phyloP scores from a whole-genome alignment of 2,888 invertebrate genomes.

The Eristalis arbustorum region DNA sequence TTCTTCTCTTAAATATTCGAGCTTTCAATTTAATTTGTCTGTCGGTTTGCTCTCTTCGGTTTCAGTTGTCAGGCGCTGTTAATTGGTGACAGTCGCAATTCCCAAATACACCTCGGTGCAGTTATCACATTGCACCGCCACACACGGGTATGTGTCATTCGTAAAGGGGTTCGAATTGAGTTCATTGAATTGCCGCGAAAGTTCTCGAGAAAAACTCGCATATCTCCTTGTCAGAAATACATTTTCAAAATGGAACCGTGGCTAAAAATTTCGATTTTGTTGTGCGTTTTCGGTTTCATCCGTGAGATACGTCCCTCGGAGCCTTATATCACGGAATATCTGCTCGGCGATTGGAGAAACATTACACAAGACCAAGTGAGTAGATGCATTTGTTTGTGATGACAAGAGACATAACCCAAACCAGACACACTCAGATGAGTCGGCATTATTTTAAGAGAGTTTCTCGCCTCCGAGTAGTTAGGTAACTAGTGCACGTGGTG shows the following conservation, averaged over 20 bases:
- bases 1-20: background rate
- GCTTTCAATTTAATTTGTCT: background rate
- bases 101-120: background rate
- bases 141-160: background rate
- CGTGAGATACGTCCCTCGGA: slow-evolving; percentile 94
- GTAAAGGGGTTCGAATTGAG: background rate
- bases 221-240: background rate
- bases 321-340: slow-evolving; percentile 90
- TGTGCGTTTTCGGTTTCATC: slow-evolving; percentile 90
- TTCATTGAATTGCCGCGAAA: slow-evolving; percentile 73
- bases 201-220: background rate
- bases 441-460: background rate
- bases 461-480: background rate
- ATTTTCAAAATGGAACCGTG: slow-evolving; percentile 81
- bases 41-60: background rate
- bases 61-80: background rate
- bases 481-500: slow-evolving; percentile 36
- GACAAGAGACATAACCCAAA: background rate
- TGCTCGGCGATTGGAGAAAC: slow-evolving; percentile 89
- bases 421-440: slow-evolving; percentile 7
- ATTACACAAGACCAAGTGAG: slow-evolving; percentile 82
- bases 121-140: background rate
- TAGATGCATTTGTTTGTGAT: background rate
- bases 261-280: slow-evolving; percentile 85
- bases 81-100: background rate